Evolutionary conservation across 2,113 vertebrate genomes (phyloP).

Genomic region (Strix aluco): DNA sequence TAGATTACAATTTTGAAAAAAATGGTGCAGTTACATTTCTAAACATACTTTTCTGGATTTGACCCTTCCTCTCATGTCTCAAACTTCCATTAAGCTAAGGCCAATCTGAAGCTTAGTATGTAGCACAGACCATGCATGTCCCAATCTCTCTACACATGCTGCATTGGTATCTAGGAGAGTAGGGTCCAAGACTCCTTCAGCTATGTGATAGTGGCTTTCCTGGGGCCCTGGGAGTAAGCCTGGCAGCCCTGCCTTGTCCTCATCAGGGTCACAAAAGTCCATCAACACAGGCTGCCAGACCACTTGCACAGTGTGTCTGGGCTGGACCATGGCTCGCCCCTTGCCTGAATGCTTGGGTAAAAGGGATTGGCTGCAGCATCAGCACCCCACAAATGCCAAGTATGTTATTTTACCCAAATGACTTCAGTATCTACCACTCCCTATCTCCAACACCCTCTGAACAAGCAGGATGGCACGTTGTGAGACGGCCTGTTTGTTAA

Average conservation of each 20-base stretch:
- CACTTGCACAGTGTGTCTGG: not conserved
- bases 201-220: not conserved
- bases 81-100: not conserved
- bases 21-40: not conserved
- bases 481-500: conserved; percentile 5
- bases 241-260: not conserved
- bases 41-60: not conserved
- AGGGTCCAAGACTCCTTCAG: not conserved
- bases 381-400: not conserved
- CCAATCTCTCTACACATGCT: not conserved
- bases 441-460: not conserved
- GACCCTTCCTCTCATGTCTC: not conserved
- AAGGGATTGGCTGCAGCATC: not conserved
- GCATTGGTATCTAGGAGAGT: not conserved
- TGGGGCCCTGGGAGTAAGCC: rapidly evolving
- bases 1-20: not conserved
- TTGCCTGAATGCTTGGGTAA: not conserved
- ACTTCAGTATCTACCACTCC: conserved; percentile 34
- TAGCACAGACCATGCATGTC: not conserved
- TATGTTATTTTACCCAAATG: not conserved
- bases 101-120: not conserved
- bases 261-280: not conserved
- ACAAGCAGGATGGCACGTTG: not conserved
- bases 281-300: not conserved
- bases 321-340: not conserved